These are phyloP conservation scores for Tetramorium alpestre DNA, from an alignment of 1,140 invertebrate genomes.

Conservation along the genomic window DNA sequence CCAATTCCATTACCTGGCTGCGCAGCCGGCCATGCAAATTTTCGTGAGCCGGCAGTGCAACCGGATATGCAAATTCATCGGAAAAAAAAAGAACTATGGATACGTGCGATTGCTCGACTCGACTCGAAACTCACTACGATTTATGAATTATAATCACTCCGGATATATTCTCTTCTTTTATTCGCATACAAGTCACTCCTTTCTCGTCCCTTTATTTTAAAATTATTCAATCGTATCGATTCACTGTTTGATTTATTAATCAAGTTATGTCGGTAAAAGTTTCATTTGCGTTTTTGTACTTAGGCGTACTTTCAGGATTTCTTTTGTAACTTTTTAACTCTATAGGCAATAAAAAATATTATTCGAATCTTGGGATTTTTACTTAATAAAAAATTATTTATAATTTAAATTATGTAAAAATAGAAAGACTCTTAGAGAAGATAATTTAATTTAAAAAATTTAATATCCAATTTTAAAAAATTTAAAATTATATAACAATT, in stretches of 20 bases:
- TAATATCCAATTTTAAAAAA: neutral
- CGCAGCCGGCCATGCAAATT: constrained; percentile 56
- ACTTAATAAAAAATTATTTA: neutral
- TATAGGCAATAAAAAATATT: neutral
- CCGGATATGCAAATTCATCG: constrained; percentile 58
- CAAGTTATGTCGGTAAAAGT: neutral
- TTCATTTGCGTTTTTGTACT: neutral
- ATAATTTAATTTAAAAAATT: neutral
- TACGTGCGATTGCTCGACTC: constrained; percentile 50
- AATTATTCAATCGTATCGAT: constrained; percentile 35
- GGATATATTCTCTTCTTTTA: neutral
- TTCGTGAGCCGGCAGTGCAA: constrained; percentile 44
- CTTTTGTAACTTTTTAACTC: neutral
- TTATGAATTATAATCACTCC: constrained; percentile 55
- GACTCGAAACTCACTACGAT: constrained; percentile 45
- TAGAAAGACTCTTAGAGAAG: neutral
- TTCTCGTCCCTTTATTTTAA: constrained; percentile 6
- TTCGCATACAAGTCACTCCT: neutral
- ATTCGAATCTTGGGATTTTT: neutral
- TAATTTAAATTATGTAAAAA: constrained; percentile 12
- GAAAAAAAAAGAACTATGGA: constrained; percentile 16
- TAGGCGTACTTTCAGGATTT: neutral
- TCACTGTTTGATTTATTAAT: constrained; percentile 12
- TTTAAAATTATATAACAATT: neutral
- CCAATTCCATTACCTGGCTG: constrained; percentile 53